Base-by-base conservation (phyloP, 1,140 invertebrate species). In the Danaus melanippus region DNA sequence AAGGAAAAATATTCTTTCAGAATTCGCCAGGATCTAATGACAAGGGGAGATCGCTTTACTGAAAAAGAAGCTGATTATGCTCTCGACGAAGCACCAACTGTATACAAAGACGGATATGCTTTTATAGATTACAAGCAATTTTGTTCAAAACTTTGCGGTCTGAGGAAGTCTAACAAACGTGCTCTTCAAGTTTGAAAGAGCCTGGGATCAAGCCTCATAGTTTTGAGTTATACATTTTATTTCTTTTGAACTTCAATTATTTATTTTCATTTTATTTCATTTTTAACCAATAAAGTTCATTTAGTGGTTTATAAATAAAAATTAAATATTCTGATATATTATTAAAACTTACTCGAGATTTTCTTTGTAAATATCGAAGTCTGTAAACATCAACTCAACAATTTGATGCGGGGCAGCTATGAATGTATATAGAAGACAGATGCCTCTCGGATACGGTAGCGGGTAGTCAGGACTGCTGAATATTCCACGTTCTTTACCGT, bases 351-450 rank as follows among this genome's bases (percentile, higher is more conserved):
- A 93, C 92, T 91, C 89, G 42, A 89, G 68, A 69, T 89, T 82
- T 10, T 86, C 84, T 62, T 91, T 91, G 58, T 88, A 90, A 21
- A 95, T 88, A 76, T 95, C 91, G 76, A 96, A 95, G 62, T 95
- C 92, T 50, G 93, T 89, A 81, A 97, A 95, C 12, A 91, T 92
- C 21, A 96, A 85, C 80, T 96, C 92, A 45, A 96, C 90, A 58
- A 96, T 94, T 84, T 96, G 92, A 69, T 94, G 91, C 1, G 91
- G 88, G 46, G 90, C 91, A 1, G 92, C 93, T 53, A 93, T 84
- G 84, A 97, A 97, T 10, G 93, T 95, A 88, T 95, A 96, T 12
- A 97, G 90, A 12, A 96, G 90, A 72, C 95, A 97, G 84, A 95
- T 91, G 67, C 92, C 91, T 10, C 90, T 67, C 2, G 92, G 91